Base-by-base conservation (phyloP, 2,888 invertebrate species). In the Aphidoletes aphidimyza region DNA sequence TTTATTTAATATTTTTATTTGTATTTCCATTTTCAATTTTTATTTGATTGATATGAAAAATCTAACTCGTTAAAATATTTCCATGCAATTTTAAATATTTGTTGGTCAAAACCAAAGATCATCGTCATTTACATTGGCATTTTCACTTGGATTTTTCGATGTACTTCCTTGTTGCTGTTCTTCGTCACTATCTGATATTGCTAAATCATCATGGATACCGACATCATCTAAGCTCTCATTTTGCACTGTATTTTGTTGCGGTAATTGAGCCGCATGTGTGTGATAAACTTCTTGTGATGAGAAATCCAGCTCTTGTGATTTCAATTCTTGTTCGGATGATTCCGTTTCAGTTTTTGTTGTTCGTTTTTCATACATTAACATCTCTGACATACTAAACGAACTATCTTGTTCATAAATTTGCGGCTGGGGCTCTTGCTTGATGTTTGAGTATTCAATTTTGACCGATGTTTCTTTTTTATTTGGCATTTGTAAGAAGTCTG, bases 141-240 rank as follows among this genome's bases (percentile, higher is more conserved):
- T 87, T 47, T 87, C 54, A 86, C 8, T 86, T 86, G 14, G 84
- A 30, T 84, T 86, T 85, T 22, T 84, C 19, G n/a, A 26, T n/a
- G 36, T 30, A 26, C 34, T 19, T 37, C n/a, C 22, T 37, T 6
- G 42, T 42, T 69, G 88, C 22, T 89, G 88, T 47, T 89, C 90
- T 86, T 93, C 93, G 86, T 94, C 94, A 84, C 95, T 95, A 85
- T 95, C 95, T 87, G 95, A 95, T 47, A 95, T 94, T 37, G 94
- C 94, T 85, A 95, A 90, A 89, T 95, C 95, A 85, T 94, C 94
- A 87, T 94, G 93, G 84, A 95, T 94, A 87, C 93, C 94, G 86
- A 91, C 84, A 69, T 39, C 69, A 3, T 49, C 26, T 9, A 83
- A 14, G 34, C 78, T 36, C n/a, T 81, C 81, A 22, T 37, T 81